A percentile compares a stretch with the other conserved stretches of the same genome.
These are phyloP conservation scores for Oplegnathus fasciatus DNA, from an alignment of 2,113 vertebrate genomes.

Conservation along the genomic window DNA sequence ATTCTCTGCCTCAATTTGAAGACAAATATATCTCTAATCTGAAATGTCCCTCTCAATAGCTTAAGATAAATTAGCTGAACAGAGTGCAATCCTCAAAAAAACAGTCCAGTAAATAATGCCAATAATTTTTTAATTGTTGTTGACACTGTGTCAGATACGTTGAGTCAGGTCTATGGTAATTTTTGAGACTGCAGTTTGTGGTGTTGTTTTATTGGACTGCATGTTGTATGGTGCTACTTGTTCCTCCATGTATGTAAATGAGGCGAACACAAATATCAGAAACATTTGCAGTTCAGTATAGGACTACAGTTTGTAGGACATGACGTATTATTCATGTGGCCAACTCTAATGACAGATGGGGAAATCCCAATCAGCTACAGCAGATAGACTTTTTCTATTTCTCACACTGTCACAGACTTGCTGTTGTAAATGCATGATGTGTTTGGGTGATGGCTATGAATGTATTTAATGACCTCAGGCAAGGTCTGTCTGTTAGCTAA, in stretches of 20 bases:
- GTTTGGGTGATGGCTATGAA: background rate
- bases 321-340: background rate
- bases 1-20: background rate
- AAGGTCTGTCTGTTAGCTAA: background rate
- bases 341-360: background rate
- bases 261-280: background rate
- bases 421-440: constrained; percentile 21
- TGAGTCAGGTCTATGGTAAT: background rate
- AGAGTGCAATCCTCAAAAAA: background rate
- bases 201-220: background rate
- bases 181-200: background rate
- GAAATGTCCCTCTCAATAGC: constrained; percentile 14
- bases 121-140: background rate
- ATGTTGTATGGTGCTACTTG: background rate
- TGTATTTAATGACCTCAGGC: background rate
- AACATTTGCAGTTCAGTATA: background rate
- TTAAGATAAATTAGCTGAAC: background rate
- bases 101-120: background rate
- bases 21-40: constrained; percentile 29
- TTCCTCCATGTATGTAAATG: background rate
- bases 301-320: background rate
- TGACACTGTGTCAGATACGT: background rate
- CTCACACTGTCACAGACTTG: background rate
- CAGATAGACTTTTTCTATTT: background rate
- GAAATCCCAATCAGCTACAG: background rate